These are phyloP conservation scores for Polydesmus complanatus DNA, from an alignment of 2,888 invertebrate genomes.

Conservation along the genomic window DNA sequence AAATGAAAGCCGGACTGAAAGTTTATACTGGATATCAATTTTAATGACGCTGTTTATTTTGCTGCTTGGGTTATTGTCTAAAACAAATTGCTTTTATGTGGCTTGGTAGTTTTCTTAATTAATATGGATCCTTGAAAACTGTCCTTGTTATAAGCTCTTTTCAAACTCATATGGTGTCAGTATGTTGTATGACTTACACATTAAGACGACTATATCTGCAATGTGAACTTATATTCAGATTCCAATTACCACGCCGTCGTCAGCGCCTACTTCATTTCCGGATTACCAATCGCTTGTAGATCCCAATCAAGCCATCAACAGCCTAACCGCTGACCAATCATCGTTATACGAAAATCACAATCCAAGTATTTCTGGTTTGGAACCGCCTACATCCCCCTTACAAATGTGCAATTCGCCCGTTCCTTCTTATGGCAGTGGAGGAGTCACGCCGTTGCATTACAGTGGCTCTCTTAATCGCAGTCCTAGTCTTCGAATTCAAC, in stretches of 20 bases:
- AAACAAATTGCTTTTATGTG: not conserved
- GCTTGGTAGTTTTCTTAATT: not conserved
- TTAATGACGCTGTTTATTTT: no score
- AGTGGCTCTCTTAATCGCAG: conserved; percentile 16
- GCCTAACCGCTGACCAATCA: conserved; percentile 1
- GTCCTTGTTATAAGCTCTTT: no score
- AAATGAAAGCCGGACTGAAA: no score
- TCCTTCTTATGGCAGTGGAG: conserved; percentile 6
- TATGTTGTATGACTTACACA: no score
- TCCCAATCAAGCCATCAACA: conserved; percentile 5
- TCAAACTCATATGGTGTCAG: no score
- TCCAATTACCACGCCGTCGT: conserved; percentile 8
- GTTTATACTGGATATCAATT: no score
- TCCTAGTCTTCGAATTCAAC: conserved; percentile 17
- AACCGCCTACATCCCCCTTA: conserved; percentile 8
- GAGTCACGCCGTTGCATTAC: conserved; percentile 3
- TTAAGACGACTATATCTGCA: no score
- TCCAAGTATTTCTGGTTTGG: conserved; percentile 6
- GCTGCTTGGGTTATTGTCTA: not conserved
- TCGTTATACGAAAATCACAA: conserved; percentile 13
- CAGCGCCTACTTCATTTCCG: conserved; percentile 11
- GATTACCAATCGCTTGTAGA: conserved; percentile 7
- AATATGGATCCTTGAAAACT: no score
- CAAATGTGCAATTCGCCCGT: conserved; percentile 6
- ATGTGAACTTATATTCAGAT: no score